phyloP scores from a whole-genome alignment of 2,797 vertebrate species.

The Rhinella marina region DNA sequence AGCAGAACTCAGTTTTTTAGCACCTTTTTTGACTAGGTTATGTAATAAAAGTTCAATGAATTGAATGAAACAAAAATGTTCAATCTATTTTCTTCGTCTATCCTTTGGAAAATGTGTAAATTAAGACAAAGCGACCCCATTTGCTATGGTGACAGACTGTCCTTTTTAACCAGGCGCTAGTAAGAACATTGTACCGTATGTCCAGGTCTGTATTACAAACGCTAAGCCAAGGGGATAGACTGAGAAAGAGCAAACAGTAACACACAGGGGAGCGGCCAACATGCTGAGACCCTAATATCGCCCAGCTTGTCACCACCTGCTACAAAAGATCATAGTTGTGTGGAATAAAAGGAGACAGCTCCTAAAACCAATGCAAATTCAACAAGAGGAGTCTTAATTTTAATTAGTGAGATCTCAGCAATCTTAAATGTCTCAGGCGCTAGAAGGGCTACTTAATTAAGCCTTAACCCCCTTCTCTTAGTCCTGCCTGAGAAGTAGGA shows the following conservation, averaged over 20 bases:
- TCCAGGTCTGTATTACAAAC: constrained; percentile 18
- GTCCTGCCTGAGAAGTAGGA: constrained; percentile 65
- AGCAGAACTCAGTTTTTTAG: not conserved
- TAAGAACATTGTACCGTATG: constrained; percentile 7
- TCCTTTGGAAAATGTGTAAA: not conserved
- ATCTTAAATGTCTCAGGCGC: constrained; percentile 70
- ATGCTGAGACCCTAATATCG: constrained; percentile 48
- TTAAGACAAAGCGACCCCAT: constrained; percentile 34
- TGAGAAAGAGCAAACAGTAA: constrained; percentile 52
- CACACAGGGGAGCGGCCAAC: constrained; percentile 17
- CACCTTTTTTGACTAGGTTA: not conserved
- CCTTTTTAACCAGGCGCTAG: not conserved
- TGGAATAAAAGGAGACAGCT: constrained; percentile 38
- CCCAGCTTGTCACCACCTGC: constrained; percentile 60
- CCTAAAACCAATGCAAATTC: constrained; percentile 56
- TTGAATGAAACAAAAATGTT: not conserved
- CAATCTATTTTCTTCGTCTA: not conserved
- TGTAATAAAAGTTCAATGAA: not conserved
- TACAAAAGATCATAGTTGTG: constrained; percentile 46
- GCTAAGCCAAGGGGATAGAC: constrained; percentile 13
- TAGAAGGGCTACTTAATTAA: constrained; percentile 77
- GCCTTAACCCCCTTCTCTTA: constrained; percentile 74
- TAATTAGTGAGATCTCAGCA: constrained; percentile 56
- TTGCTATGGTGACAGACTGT: constrained; percentile 9
- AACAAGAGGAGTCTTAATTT: constrained; percentile 53